Conservation (phyloP, 2,797 vertebrate genomes). For the Trematomus bernacchii region DNA sequence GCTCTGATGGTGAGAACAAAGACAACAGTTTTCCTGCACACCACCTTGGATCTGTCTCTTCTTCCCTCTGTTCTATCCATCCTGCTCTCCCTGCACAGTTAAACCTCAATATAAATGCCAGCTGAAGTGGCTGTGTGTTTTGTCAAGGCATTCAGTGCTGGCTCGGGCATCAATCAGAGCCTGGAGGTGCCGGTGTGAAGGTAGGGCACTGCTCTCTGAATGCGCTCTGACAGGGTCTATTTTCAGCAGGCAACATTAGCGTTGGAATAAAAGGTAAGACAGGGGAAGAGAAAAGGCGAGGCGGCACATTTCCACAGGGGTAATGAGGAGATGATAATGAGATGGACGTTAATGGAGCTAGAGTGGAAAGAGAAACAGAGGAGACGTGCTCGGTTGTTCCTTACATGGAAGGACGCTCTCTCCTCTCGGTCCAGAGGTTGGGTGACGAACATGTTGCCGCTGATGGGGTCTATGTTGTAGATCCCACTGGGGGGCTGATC, state of each 20-base stretch:
- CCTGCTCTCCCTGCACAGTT: conserved; percentile 31
- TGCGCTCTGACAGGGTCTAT: conserved; percentile 20
- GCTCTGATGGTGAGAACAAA: conserved; percentile 66
- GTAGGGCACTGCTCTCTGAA: conserved; percentile 18
- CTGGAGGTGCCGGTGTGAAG: conserved; percentile 41
- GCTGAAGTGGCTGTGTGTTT: conserved; percentile 56
- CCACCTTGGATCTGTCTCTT: conserved; percentile 37
- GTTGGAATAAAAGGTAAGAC: conserved; percentile 40
- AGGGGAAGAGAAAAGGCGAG: conserved; percentile 1
- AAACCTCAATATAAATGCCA: conserved; percentile 62
- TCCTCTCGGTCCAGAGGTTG: conserved; percentile 97
- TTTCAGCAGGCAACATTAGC: conserved; percentile 29
- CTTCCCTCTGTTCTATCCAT: conserved; percentile 32
- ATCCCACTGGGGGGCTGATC: conserved; percentile 98
- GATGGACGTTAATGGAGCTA: conserved; percentile 36
- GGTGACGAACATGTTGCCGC: conserved; percentile 97
- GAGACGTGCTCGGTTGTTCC: conserved; percentile 48
- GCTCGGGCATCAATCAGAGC: conserved; percentile 52
- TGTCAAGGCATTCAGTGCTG: conserved; percentile 51
- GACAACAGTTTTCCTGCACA: conserved; percentile 49
- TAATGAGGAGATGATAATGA: conserved; percentile 59
- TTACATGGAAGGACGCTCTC: conserved; percentile 96
- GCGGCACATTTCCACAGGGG: conserved; percentile 33
- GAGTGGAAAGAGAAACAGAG: conserved; percentile 30
- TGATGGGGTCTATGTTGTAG: conserved; percentile 97